These are phyloP conservation scores for Pelecanus crispus DNA, from an alignment of 2,113 vertebrate genomes.

Conservation along the genomic window DNA sequence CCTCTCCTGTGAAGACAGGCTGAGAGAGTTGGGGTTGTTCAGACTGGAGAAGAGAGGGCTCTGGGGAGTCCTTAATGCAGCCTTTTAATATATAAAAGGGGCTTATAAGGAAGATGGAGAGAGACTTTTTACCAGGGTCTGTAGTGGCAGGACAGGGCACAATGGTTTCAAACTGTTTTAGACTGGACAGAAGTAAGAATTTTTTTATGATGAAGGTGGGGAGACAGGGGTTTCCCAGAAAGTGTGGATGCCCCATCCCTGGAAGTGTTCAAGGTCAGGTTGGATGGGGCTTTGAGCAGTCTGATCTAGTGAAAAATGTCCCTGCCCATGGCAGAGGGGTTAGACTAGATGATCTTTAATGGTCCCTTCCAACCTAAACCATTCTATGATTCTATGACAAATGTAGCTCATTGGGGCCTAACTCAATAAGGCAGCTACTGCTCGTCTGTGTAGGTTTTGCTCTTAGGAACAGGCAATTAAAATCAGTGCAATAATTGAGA, in stretches of 20 bases:
- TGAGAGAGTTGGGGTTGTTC: not conserved
- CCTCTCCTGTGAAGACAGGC: not conserved
- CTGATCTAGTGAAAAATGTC: not conserved
- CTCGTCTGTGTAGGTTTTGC: not conserved
- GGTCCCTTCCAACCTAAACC: not conserved
- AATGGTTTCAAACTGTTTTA: not conserved
- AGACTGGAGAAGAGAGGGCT: not conserved
- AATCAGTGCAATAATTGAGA: not conserved
- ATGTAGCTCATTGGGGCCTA: not conserved
- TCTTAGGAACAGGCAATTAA: not conserved
- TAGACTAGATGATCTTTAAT: not conserved
- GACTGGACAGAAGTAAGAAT: not conserved
- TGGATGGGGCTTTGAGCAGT: not conserved
- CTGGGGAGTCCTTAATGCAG: not conserved
- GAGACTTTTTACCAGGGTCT: not conserved
- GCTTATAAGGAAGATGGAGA: not conserved
- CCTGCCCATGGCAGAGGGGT: rapidly evolving
- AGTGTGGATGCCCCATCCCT: not conserved
- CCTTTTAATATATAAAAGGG: not conserved
- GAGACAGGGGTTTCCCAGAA: not conserved
- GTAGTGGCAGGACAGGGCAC: not conserved
- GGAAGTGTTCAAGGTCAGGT: not conserved
- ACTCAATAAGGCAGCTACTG: not conserved
- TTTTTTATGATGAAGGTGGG: not conserved
- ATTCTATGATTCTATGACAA: not conserved